phyloP scores from a whole-genome alignment of 2,888 invertebrate species.

The Harpagoxenus sublaevis region DNA sequence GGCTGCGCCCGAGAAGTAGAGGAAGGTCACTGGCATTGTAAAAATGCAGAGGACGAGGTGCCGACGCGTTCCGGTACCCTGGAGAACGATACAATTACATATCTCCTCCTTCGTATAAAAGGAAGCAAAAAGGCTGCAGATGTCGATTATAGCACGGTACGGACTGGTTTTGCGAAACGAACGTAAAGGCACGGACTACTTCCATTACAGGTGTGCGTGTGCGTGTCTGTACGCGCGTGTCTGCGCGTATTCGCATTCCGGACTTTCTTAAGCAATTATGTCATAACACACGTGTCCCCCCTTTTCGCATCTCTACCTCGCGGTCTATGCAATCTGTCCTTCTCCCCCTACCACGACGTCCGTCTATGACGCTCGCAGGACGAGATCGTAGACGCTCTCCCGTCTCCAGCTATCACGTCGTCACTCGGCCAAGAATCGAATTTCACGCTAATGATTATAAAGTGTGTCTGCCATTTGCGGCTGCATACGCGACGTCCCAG shows the following conservation, averaged over 20 bases:
- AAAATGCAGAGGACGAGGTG: constrained; percentile 15
- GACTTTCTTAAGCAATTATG: constrained; percentile 79
- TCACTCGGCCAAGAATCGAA: constrained; percentile 38
- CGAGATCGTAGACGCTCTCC: constrained; percentile 21
- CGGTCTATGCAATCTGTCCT: constrained; percentile 33
- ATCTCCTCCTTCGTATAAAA: background rate
- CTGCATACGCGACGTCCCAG: background rate
- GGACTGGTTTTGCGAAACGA: constrained; percentile 67
- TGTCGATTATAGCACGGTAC: constrained; percentile 15
- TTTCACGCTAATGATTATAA: constrained; percentile 58
- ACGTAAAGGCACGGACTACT: constrained; percentile 70
- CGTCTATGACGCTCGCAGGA: constrained; percentile 27
- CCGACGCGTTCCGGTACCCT: constrained; percentile 12
- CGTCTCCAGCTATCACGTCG: constrained; percentile 6
- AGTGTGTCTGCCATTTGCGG: constrained; percentile 55
- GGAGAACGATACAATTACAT: constrained; percentile 22
- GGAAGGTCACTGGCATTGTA: constrained; percentile 38
- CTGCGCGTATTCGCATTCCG: constrained; percentile 68
- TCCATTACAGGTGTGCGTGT: constrained; percentile 34
- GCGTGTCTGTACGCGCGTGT: background rate
- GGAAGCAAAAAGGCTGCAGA: background rate
- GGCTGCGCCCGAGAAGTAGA: constrained; percentile 10
- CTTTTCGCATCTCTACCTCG: constrained; percentile 42
- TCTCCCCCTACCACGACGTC: background rate
- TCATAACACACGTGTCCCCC: constrained; percentile 66